Evolutionary conservation across 1,140 invertebrate genomes (phyloP).

Genomic region (Drosophila pachea): DNA sequence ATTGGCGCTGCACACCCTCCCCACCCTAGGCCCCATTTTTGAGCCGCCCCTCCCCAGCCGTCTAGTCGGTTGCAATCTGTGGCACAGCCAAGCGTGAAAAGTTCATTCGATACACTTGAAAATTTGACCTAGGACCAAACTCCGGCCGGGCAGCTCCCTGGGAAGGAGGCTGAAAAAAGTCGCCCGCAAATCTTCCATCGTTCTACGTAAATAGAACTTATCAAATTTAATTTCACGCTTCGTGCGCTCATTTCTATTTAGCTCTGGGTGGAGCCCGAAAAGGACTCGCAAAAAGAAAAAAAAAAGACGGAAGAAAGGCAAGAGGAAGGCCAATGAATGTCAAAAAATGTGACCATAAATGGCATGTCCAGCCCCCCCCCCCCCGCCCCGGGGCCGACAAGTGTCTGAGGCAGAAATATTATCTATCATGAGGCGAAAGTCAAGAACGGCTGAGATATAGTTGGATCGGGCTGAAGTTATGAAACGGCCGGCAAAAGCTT

Average conservation of each 20-base stretch:
- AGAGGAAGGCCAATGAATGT: slow-evolving; percentile 70
- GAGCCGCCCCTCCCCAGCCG: not conserved
- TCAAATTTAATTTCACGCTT: slow-evolving; percentile 78
- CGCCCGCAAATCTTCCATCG: slow-evolving; percentile 68
- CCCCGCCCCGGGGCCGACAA: slow-evolving; percentile 50
- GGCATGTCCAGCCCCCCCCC: slow-evolving; percentile 32
- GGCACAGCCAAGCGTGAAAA: slow-evolving; percentile 65
- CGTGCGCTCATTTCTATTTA: slow-evolving; percentile 76
- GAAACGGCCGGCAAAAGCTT: slow-evolving; percentile 38
- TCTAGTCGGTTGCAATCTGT: not conserved
- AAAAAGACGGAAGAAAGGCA: not conserved
- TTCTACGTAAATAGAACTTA: slow-evolving; percentile 75
- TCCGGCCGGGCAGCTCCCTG: not conserved
- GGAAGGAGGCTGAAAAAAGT: slow-evolving; percentile 13
- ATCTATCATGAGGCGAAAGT: slow-evolving; percentile 12
- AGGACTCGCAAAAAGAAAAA: slow-evolving; percentile 9
- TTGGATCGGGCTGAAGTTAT: slow-evolving; percentile 48
- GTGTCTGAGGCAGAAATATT: slow-evolving; percentile 28
- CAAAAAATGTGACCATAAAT: slow-evolving; percentile 75
- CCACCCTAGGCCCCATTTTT: not conserved
- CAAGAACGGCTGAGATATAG: slow-evolving; percentile 41
- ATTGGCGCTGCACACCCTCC: too few species aligned
- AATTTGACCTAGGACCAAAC: slow-evolving; percentile 52
- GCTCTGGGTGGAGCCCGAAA: slow-evolving; percentile 59
- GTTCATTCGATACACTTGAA: slow-evolving; percentile 72